Evolutionary conservation across 2,797 vertebrate genomes (phyloP).

Genomic region (Gymnocypris eckloni): DNA sequence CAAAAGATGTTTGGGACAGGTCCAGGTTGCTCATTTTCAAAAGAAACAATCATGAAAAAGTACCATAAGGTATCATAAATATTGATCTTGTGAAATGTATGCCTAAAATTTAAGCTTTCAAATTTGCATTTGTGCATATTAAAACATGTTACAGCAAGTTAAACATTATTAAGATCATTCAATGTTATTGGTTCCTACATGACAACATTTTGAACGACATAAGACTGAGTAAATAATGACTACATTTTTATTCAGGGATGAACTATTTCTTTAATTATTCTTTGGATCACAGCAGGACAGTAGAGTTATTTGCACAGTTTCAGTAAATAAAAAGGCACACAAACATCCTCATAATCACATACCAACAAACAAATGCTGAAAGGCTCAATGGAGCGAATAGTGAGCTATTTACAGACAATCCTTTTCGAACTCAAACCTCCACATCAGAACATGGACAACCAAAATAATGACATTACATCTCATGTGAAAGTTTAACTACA

Average conservation of each 20-base stretch:
- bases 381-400: neutral
- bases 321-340: constrained; percentile 6
- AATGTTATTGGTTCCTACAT: neutral
- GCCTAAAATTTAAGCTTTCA: neutral
- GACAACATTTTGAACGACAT: neutral
- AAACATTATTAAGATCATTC: neutral
- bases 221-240: neutral
- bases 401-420: neutral
- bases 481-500: neutral
- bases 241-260: neutral
- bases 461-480: neutral
- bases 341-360: constrained; percentile 5
- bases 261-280: constrained; percentile 29
- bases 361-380: constrained; percentile 2
- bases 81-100: neutral
- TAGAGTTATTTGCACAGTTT: neutral
- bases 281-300: constrained; percentile 26
- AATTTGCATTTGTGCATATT: neutral
- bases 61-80: neutral
- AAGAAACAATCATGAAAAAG: neutral
- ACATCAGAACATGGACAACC: neutral
- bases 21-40: neutral
- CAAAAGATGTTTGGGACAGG: neutral
- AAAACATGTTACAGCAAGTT: neutral
- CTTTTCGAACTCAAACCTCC: neutral